These are phyloP conservation scores for Zonotrichia albicollis DNA, from an alignment of 2,797 vertebrate genomes.

Conservation along the genomic window DNA sequence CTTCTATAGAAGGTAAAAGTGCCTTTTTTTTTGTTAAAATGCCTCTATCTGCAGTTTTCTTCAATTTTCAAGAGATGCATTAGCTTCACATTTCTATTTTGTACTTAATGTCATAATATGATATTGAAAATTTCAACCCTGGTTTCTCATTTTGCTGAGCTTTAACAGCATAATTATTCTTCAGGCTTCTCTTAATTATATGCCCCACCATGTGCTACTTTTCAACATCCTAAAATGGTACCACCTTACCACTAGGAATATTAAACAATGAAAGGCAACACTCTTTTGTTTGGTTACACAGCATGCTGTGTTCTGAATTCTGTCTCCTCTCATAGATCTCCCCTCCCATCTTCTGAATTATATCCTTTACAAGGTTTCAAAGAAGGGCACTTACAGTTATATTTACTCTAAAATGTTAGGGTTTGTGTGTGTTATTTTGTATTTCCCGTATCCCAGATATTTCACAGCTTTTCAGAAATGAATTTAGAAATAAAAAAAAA, in stretches of 20 bases:
- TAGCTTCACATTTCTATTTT: conserved; percentile 5
- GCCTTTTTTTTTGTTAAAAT: neutral
- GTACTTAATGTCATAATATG: neutral
- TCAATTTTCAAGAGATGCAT: neutral
- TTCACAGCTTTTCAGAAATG: fast-evolving
- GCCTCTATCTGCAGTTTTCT: neutral
- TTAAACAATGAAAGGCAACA: conserved; percentile 19
- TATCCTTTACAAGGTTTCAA: neutral
- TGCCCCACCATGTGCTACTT: conserved; percentile 3
- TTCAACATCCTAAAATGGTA: neutral
- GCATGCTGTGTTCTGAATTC: neutral
- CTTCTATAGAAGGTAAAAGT: neutral
- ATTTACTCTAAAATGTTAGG: neutral
- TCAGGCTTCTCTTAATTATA: conserved; percentile 44
- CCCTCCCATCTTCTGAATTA: neutral
- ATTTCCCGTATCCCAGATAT: neutral
- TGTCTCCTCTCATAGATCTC: neutral
- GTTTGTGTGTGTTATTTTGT: neutral
- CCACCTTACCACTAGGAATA: conserved; percentile 5
- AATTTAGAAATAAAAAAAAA: neutral
- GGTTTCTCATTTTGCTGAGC: neutral
- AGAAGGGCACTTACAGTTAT: neutral
- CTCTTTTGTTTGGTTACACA: conserved; percentile 1
- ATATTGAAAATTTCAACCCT: neutral
- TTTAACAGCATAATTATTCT: conserved; percentile 34